Conservation (phyloP, 2,113 vertebrate genomes). For the Nycticorax nycticorax region DNA sequence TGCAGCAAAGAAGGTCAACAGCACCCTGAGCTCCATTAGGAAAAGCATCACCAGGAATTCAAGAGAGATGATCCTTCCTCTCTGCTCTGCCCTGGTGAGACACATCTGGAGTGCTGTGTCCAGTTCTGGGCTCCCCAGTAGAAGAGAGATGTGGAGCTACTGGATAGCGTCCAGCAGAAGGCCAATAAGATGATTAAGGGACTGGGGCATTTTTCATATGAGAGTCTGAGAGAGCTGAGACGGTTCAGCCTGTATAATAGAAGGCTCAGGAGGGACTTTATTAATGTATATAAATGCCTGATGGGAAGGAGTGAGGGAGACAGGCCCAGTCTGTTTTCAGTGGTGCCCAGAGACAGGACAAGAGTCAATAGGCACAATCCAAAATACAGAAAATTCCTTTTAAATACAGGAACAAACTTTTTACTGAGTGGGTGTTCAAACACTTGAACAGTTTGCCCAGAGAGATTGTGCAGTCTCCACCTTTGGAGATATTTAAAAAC, state of each 20-base stretch:
- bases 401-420: not conserved
- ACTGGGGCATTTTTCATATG: not conserved
- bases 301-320: not conserved
- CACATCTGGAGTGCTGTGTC: not conserved
- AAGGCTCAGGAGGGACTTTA: not conserved
- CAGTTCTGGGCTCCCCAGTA: not conserved
- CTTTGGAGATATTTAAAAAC: not conserved
- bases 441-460: not conserved
- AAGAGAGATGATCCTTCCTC: not conserved
- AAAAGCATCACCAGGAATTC: not conserved
- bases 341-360: not conserved
- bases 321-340: not conserved
- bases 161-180: not conserved
- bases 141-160: not conserved
- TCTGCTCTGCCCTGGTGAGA: not conserved
- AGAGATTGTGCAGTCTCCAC: not conserved
- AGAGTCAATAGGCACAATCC: not conserved
- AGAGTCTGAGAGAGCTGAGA: not conserved
- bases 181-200: not conserved
- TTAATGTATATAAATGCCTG: not conserved
- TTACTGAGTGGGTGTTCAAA: not conserved
- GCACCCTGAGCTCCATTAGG: not conserved
- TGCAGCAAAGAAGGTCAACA: not conserved
- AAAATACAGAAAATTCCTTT: not conserved
- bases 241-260: not conserved